Conservation (phyloP, 2,888 invertebrate genomes). For the Cistogaster globosa region DNA sequence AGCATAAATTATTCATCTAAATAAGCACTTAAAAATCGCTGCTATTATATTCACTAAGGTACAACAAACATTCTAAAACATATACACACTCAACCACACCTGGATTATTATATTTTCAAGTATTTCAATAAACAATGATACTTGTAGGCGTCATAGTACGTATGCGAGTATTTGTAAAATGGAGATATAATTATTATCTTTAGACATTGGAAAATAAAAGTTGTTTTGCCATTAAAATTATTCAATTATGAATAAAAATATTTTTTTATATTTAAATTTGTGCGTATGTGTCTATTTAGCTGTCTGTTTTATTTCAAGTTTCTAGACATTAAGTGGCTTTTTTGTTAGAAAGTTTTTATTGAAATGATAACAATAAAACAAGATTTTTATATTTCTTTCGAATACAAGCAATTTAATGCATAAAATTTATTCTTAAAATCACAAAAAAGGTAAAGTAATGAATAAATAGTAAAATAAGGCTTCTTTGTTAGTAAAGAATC, state of each 20-base stretch:
- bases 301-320: slow-evolving; percentile 44
- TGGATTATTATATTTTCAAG: not conserved
- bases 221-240: slow-evolving; percentile 25
- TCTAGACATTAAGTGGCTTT: slow-evolving; percentile 63
- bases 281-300: not conserved
- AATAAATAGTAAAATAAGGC: not conserved
- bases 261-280: not conserved
- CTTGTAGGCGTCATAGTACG: not conserved
- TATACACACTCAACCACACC: not conserved
- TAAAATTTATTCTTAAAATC: not conserved
- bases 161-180: not conserved
- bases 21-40: not conserved
- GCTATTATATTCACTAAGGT: not conserved
- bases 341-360: slow-evolving; percentile 47
- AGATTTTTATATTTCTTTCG: slow-evolving; percentile 8
- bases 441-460: not conserved
- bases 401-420: slow-evolving; percentile 4
- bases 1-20: not conserved
- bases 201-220: slow-evolving; percentile 37
- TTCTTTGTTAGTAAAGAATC: slow-evolving; percentile 31
- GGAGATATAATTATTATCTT: slow-evolving; percentile 10
- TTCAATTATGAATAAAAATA: not conserved
- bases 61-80: not conserved
- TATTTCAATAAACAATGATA: not conserved
- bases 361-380: slow-evolving; percentile 12